A percentile compares a stretch with the other conserved stretches of the same genome.
Evolutionary conservation across 2,113 vertebrate genomes (phyloP).

Genomic region (Galbula dea): DNA sequence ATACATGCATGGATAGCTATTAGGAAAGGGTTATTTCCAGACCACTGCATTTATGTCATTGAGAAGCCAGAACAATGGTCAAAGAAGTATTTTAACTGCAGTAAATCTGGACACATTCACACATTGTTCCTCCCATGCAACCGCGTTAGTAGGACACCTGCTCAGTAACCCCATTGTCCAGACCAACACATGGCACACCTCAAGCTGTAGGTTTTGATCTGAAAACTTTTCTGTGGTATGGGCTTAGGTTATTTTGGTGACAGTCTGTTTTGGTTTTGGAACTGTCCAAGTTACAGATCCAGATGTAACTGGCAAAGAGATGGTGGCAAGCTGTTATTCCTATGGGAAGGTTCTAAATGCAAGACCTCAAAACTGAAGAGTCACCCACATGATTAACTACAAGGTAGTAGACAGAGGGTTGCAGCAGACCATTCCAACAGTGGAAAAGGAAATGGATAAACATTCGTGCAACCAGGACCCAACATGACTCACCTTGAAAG

Average conservation of each 20-base stretch:
- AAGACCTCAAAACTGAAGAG: not conserved
- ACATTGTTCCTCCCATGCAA: not conserved
- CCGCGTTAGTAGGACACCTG: not conserved
- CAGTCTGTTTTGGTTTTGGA: not conserved
- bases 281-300: not conserved
- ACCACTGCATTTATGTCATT: not conserved
- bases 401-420: not conserved
- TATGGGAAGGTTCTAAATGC: not conserved
- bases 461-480: not conserved
- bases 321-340: not conserved
- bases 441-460: not conserved
- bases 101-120: not conserved
- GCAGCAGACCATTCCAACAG: not conserved
- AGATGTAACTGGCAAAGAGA: not conserved
- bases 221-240: not conserved
- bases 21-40: not conserved
- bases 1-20: not conserved
- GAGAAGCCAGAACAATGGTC: not conserved
- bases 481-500: not conserved
- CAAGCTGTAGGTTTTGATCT: not conserved
- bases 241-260: not conserved
- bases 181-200: not conserved
- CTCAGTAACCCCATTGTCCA: accelerated
- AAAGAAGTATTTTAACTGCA: not conserved
- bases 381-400: not conserved